A percentile compares a stretch with the other conserved stretches of the same genome.
These are phyloP conservation scores for Choristoneura fumiferana DNA, from an alignment of 1,140 invertebrate genomes.

Conservation along the genomic window DNA sequence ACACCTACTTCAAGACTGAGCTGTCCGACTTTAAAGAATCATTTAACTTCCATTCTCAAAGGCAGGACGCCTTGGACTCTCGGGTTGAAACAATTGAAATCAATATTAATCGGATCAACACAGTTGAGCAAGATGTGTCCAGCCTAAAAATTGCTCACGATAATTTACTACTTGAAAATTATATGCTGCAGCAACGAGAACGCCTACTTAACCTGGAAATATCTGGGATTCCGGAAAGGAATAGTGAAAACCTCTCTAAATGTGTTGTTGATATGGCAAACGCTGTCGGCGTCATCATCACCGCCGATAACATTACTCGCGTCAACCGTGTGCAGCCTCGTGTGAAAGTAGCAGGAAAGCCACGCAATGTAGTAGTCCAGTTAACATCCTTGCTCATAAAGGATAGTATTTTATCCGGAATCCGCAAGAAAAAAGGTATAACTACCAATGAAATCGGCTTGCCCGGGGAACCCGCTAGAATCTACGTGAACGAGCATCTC, in stretches of 20 bases:
- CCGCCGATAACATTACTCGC: neutral
- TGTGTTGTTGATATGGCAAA: neutral
- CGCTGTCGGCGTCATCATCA: neutral
- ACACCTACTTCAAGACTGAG: neutral
- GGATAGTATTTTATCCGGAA: neutral
- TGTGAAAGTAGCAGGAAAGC: neutral
- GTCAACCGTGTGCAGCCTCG: slow-evolving; percentile 10
- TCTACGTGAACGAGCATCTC: slow-evolving; percentile 8
- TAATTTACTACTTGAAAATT: neutral
- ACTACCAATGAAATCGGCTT: slow-evolving; percentile 7
- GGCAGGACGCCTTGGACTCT: neutral
- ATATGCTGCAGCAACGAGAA: neutral
- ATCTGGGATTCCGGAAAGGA: neutral
- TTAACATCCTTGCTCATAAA: neutral
- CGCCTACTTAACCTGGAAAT: slow-evolving; percentile 5
- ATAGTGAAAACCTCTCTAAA: neutral
- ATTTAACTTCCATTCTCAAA: neutral
- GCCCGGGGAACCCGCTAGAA: neutral
- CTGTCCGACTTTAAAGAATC: neutral
- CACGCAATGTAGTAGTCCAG: neutral
- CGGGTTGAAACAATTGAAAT: neutral
- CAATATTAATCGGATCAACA: neutral
- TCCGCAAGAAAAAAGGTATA: slow-evolving; percentile 2
- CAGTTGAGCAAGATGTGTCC: neutral
- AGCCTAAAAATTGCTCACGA: neutral